A percentile compares a stretch with the other conserved stretches of the same genome.
phyloP scores from a whole-genome alignment of 2,113 vertebrate genomes.

The Crotalus tigris region DNA sequence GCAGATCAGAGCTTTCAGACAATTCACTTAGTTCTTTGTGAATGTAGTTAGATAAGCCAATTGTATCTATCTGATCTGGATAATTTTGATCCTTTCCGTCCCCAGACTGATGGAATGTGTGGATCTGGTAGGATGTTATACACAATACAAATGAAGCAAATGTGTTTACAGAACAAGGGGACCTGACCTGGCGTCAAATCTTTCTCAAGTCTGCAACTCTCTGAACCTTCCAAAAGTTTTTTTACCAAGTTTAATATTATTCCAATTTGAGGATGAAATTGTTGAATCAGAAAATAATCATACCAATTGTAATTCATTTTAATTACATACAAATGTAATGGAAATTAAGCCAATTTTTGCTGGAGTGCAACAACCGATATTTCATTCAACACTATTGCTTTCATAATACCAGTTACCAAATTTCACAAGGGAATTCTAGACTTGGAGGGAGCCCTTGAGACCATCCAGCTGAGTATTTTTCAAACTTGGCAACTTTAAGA shows the following conservation, averaged over 20 bases:
- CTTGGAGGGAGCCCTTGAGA: neutral
- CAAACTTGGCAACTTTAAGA: neutral
- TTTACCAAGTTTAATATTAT: neutral
- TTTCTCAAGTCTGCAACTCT: neutral
- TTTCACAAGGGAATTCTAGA: neutral
- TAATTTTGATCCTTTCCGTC: neutral
- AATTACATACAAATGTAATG: neutral
- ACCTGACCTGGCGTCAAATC: neutral
- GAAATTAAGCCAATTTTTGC: neutral
- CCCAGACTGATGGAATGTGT: neutral
- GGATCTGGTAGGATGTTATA: neutral
- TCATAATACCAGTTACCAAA: neutral
- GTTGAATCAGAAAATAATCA: neutral
- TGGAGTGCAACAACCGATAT: neutral
- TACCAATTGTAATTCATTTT: neutral
- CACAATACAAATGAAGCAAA: neutral
- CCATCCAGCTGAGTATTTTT: neutral
- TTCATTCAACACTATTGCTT: neutral
- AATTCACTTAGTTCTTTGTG: neutral
- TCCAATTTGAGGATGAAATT: neutral
- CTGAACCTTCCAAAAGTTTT: neutral
- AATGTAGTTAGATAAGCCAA: neutral
- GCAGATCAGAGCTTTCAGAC: neutral
- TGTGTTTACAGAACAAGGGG: neutral
- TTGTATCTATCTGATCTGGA: neutral